A percentile compares a stretch with the other conserved stretches of the same genome.
Conservation (phyloP, 2,888 invertebrate species). For the Automeris io region DNA sequence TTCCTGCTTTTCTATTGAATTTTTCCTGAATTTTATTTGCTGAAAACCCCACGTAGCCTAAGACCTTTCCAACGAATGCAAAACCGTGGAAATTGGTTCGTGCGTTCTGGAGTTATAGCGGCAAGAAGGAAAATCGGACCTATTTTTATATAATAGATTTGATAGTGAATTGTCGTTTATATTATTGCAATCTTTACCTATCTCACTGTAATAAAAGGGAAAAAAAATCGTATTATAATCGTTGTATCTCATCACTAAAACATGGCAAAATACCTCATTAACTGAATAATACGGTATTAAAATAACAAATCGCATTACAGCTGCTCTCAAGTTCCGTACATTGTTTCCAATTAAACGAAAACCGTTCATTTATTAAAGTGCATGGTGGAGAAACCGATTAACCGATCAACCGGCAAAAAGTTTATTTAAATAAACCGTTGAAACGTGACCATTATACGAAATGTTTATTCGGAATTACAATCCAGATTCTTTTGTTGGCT, state of each 20-base stretch:
- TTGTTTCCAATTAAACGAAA: slow-evolving; percentile 22
- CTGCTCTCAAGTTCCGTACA: slow-evolving; percentile 10
- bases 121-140: no score
- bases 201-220: no score
- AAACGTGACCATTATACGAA: slow-evolving; percentile 1
- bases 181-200: no score
- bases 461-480: background rate
- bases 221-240: background rate
- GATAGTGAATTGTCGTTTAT: no score
- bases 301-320: slow-evolving; percentile 15
- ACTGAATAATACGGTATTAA: slow-evolving; percentile 13
- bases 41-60: no score
- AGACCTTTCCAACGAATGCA: no score
- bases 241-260: background rate
- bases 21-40: no score
- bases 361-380: slow-evolving; percentile 20
- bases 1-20: no score
- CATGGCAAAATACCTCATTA: background rate
- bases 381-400: slow-evolving; percentile 17
- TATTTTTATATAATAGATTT: no score
- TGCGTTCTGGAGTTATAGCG: no score
- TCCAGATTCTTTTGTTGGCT: background rate
- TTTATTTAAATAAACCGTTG: slow-evolving; percentile 1
- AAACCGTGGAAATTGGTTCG: no score
- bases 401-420: slow-evolving; percentile 7